A percentile compares a stretch with the other conserved stretches of the same genome.
phyloP scores from a whole-genome alignment of 2,888 invertebrate species.

The Scaptomyza flava region DNA sequence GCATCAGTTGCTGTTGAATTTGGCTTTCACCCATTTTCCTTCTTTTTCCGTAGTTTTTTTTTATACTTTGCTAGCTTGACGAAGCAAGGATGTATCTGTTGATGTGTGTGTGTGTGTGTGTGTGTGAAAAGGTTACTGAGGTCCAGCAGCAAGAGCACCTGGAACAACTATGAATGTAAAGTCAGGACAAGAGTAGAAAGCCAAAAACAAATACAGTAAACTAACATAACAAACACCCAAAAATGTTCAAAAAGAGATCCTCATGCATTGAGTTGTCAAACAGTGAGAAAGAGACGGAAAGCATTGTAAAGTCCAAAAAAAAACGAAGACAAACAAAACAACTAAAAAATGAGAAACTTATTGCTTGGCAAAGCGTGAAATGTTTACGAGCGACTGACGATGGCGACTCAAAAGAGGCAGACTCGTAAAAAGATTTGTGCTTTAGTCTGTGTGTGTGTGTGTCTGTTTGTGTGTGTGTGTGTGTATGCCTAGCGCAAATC shows the following conservation, averaged over 20 bases:
- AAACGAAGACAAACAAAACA: constrained; percentile 3
- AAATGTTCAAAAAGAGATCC: constrained; percentile 27
- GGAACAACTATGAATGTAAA: constrained; percentile 26
- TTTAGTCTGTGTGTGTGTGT: background rate
- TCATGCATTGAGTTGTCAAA: background rate
- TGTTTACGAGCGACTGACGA: constrained; percentile 80
- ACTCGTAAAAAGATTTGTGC: constrained; percentile 62
- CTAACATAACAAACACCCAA: constrained; percentile 64
- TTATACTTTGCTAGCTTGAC: constrained; percentile 18
- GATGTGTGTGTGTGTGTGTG: background rate
- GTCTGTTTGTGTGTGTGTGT: background rate
- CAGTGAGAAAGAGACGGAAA: background rate
- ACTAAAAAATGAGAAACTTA: constrained; percentile 52
- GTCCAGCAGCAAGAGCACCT: constrained; percentile 35
- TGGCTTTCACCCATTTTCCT: constrained; percentile 59
- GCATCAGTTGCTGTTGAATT: constrained; percentile 65
- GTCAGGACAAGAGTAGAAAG: constrained; percentile 26
- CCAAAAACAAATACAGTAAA: constrained; percentile 71
- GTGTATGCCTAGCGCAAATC: constrained; percentile 53
- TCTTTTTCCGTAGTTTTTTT: constrained; percentile 16
- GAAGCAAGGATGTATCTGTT: background rate
- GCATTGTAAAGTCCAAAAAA: background rate
- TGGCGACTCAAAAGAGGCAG: constrained; percentile 59
- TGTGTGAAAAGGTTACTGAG: background rate
- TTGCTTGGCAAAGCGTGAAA: constrained; percentile 79